Conservation (phyloP, 2,113 vertebrate genomes). For the Macroglossus sobrinus region DNA sequence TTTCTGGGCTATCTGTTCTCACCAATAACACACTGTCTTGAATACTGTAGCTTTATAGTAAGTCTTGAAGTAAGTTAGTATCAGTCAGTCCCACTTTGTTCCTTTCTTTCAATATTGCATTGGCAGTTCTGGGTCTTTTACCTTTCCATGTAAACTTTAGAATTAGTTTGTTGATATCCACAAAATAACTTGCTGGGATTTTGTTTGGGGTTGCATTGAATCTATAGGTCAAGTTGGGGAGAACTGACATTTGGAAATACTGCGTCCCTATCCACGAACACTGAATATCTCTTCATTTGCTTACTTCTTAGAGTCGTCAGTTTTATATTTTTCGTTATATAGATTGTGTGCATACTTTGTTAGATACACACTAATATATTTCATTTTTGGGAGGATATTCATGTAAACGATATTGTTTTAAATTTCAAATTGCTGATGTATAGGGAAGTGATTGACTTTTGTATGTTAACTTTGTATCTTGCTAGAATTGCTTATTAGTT, state of each 20-base stretch:
- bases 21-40: neutral
- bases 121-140: neutral
- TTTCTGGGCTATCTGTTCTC: neutral
- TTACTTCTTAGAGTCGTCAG: too few species aligned
- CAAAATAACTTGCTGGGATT: neutral
- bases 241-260: neutral
- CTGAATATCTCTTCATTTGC: neutral
- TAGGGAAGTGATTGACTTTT: neutral
- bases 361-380: neutral
- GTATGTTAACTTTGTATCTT: neutral
- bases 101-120: neutral
- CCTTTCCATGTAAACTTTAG: neutral
- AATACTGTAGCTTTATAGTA: neutral
- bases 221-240: neutral
- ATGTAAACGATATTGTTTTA: neutral
- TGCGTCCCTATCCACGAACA: neutral
- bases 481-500: neutral
- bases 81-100: neutral
- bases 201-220: neutral
- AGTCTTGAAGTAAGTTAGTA: neutral
- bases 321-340: too few species aligned
- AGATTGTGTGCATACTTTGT: neutral
- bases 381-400: neutral
- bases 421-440: neutral
- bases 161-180: neutral